Conservation (phyloP, 2,888 invertebrate genomes). For the Acronicta alni region DNA sequence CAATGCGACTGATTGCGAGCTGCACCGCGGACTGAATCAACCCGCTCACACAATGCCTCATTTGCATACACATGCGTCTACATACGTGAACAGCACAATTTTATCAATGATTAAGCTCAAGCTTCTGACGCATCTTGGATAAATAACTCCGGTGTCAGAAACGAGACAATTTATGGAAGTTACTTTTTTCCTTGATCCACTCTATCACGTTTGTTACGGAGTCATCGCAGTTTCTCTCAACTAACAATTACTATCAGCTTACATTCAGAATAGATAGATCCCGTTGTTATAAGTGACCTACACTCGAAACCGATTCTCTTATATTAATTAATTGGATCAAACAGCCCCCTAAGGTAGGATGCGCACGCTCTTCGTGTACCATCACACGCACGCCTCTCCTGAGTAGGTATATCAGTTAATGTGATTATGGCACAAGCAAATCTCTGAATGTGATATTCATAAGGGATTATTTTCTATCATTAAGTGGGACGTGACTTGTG, state of each 20-base stretch:
- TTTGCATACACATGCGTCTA: constrained; percentile 64
- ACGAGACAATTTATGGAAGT: constrained; percentile 36
- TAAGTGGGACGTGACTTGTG: constrained; percentile 63
- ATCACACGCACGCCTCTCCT: constrained; percentile 12
- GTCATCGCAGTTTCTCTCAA: constrained; percentile 4
- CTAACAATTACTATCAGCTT: not conserved
- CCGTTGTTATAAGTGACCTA: too few relatives aligned
- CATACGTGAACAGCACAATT: constrained; percentile 60
- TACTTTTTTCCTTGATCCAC: constrained; percentile 20
- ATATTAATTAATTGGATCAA: constrained; percentile 72
- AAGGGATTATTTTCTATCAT: constrained; percentile 65
- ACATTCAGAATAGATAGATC: too few relatives aligned
- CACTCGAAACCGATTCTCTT: constrained; percentile 56
- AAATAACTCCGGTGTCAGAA: constrained; percentile 32
- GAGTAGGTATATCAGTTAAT: constrained; percentile 27
- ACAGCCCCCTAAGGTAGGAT: constrained; percentile 68
- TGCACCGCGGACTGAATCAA: constrained; percentile 65
- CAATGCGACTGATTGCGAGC: constrained; percentile 75
- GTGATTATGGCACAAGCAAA: constrained; percentile 51
- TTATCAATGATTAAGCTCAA: constrained; percentile 62
- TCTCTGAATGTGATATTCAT: constrained; percentile 54
- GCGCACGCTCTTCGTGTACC: constrained; percentile 56
- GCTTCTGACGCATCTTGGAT: constrained; percentile 59
- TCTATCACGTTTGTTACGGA: constrained; percentile 15
- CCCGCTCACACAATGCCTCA: constrained; percentile 69